phyloP scores from a whole-genome alignment of 2,113 vertebrate species.

The Paradisaea rubra region DNA sequence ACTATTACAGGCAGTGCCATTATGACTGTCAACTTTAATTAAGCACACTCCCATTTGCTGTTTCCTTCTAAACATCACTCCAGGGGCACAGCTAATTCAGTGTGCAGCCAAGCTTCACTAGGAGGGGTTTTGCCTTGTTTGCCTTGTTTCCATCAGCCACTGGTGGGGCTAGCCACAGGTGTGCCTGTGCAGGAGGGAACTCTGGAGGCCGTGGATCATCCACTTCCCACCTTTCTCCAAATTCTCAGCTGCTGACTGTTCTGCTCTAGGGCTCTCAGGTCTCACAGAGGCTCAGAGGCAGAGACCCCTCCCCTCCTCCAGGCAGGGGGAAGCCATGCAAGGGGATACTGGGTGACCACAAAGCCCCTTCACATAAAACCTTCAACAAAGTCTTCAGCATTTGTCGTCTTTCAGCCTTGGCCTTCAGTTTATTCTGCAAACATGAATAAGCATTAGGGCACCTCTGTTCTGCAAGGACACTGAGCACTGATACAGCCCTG shows the following conservation, averaged over 20 bases:
- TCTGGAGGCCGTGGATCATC: accelerated
- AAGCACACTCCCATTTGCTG: background rate
- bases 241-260: background rate
- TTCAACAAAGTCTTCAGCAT: background rate
- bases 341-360: background rate
- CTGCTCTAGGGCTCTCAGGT: background rate
- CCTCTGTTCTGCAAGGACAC: background rate
- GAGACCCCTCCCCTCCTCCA: background rate
- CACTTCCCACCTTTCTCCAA: background rate
- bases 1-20: slow-evolving; percentile 36
- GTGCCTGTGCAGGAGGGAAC: background rate
- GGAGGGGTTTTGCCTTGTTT: background rate
- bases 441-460: background rate
- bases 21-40: slow-evolving; percentile 57
- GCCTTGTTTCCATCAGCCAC: background rate
- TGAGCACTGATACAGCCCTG: background rate
- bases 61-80: slow-evolving; percentile 23
- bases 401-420: background rate
- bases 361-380: background rate
- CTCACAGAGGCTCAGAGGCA: accelerated
- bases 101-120: background rate
- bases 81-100: background rate
- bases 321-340: background rate
- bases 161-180: background rate
- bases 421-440: background rate